These are phyloP conservation scores for Lipophrys pholis DNA, from an alignment of 2,113 vertebrate species.

Conservation along the genomic window DNA sequence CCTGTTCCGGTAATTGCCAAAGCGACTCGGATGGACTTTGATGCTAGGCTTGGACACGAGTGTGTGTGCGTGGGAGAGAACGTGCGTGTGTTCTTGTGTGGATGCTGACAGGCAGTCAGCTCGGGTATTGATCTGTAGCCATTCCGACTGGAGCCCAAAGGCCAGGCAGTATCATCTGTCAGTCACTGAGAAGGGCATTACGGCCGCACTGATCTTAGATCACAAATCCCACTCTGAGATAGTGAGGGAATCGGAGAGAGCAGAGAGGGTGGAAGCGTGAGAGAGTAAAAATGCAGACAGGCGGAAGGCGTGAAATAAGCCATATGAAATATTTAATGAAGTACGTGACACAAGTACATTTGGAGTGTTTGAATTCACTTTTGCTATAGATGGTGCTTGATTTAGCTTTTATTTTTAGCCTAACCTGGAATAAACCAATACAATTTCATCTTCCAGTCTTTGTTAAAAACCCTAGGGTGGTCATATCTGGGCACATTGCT, in stretches of 20 bases:
- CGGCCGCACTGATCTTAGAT: slow-evolving; percentile 58
- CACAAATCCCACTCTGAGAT: slow-evolving; percentile 57
- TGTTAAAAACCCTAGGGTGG: too few relatives aligned
- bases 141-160: slow-evolving; percentile 67
- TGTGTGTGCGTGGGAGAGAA: not conserved
- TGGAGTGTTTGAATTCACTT: too few relatives aligned
- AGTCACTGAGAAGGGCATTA: slow-evolving; percentile 69
- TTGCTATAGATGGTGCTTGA: too few relatives aligned
- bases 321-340: not conserved
- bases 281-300: slow-evolving; percentile 6
- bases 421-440: too few relatives aligned
- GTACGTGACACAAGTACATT: too few relatives aligned
- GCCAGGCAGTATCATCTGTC: slow-evolving; percentile 75
- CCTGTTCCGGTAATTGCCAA: slow-evolving; percentile 69
- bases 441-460: too few relatives aligned
- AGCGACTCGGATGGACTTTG: slow-evolving; percentile 59
- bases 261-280: not conserved
- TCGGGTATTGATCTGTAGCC: slow-evolving; percentile 75
- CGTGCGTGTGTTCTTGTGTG: slow-evolving; percentile 25
- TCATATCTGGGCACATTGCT: too few relatives aligned
- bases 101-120: slow-evolving; percentile 71
- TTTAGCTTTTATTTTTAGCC: too few relatives aligned
- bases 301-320: slow-evolving; percentile 37
- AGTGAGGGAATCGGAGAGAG: not conserved
- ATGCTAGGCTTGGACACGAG: slow-evolving; percentile 53